Evolutionary conservation across 1,140 invertebrate genomes (phyloP), one percentile per base, ranked within the genome.

Genomic region (Camponotus vicinus): DNA sequence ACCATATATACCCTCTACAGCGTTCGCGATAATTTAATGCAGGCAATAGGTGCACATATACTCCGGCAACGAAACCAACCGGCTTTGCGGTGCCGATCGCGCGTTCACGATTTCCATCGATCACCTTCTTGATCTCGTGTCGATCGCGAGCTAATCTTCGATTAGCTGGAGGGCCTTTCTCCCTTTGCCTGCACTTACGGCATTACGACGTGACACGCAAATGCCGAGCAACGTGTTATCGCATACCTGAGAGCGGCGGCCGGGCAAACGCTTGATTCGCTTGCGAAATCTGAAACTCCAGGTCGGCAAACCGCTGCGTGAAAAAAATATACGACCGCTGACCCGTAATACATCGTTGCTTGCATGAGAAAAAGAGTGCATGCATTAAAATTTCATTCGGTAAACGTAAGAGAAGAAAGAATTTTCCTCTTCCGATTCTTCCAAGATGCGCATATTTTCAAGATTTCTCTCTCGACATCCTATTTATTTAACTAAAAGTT

Each of bases 121-220:
- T 90, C 88, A 89, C 32, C 34, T 55, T 57, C 71, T 63, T 45
- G 85, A 87, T 85, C 79, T 61, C 61, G 55, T 75, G 73, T 90
- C 88, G 89, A 89, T 90, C 79, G 89, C 67, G 21, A 42, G 61
- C 85, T 87, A 87, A 90, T 90, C 89, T 55, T 79, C 69, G 89
- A 87, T 76, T 86, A 89, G 88, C 79, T 34, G 32, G 64, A 75
- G 85, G 82, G 52, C 66, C 77, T 78, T 78, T 71, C 77, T 52
- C 86, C 70, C 40, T 80, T 86, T 76, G 77, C 61, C 77, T 82
- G 76, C 76, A 67, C 63, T 76, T 69, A 75, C 80, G 63, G 82
- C 75, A 80, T 71, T 87, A 55, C 85, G 64, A 85, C 88, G 89
- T 87, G 89, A 90, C 88, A 90, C 76, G 88, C 88, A 90, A 90